Evolutionary conservation across 2,113 vertebrate genomes (phyloP).

Genomic region (Anthoscopus minutus): DNA sequence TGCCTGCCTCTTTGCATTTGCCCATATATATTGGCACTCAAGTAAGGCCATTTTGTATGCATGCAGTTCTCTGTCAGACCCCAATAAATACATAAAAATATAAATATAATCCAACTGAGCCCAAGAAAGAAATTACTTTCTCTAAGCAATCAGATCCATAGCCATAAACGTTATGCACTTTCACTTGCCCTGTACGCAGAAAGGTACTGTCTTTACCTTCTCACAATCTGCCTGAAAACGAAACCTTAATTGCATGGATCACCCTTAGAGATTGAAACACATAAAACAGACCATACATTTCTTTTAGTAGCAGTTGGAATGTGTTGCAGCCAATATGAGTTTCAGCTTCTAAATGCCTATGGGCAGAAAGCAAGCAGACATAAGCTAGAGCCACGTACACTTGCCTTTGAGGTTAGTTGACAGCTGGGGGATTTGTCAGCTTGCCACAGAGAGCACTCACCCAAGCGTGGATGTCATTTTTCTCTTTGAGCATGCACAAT

Average conservation of each 20-base stretch:
- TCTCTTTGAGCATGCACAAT: slow-evolving; percentile 58
- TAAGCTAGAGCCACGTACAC: slow-evolving; percentile 21
- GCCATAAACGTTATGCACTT: neutral
- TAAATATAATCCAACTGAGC: neutral
- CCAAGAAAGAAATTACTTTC: neutral
- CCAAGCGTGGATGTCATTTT: slow-evolving; percentile 44
- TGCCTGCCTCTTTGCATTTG: slow-evolving; percentile 3
- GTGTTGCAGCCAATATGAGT: neutral
- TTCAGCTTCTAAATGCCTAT: slow-evolving; percentile 27
- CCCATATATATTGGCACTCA: neutral
- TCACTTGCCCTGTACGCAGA: neutral
- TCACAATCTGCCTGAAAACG: neutral
- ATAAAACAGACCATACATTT: neutral
- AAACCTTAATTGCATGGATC: neutral
- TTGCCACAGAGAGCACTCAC: slow-evolving; percentile 58
- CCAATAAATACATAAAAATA: neutral
- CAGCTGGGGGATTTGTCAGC: slow-evolving; percentile 59
- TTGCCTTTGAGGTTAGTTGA: slow-evolving; percentile 56
- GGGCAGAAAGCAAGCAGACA: slow-evolving; percentile 27
- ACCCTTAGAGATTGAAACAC: neutral
- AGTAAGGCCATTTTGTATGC: neutral
- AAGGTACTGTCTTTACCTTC: neutral
- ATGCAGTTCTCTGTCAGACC: neutral
- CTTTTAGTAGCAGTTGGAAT: neutral
- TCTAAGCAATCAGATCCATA: neutral